Evolutionary conservation across 2,113 vertebrate species (phyloP).

Genomic region (Lagopus leucura): DNA sequence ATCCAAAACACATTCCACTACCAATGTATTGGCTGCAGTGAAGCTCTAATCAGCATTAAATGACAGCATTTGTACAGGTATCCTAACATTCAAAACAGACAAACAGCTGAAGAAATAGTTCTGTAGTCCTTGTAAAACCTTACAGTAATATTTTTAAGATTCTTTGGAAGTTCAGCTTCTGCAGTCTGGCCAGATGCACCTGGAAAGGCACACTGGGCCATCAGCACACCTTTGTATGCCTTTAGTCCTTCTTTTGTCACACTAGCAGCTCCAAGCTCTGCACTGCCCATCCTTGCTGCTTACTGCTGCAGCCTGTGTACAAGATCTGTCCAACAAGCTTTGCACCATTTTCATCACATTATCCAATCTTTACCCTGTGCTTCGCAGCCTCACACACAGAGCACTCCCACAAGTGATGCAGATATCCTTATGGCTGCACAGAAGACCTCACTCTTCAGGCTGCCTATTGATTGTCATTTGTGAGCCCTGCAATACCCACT

Average conservation of each 20-base stretch:
- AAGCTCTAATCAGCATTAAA: background rate
- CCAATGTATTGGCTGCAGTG: background rate
- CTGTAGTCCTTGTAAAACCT: background rate
- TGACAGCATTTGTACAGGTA: background rate
- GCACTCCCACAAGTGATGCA: background rate
- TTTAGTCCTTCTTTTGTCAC: background rate
- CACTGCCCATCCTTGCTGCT: background rate
- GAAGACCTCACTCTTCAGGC: background rate
- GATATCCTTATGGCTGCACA: background rate
- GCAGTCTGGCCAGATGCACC: background rate
- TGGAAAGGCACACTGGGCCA: background rate
- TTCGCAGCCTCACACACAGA: background rate
- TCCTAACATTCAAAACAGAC: background rate
- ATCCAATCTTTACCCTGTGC: background rate
- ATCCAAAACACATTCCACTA: background rate
- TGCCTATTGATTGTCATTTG: background rate
- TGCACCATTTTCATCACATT: background rate
- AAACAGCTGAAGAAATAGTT: background rate
- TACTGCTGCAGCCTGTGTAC: background rate
- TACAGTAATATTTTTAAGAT: background rate
- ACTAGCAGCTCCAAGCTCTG: background rate
- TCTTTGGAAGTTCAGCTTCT: background rate
- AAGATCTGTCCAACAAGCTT: accelerated
- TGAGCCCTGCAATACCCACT: background rate
- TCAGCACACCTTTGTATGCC: background rate